Conservation (phyloP, 1,140 invertebrate genomes). For the Ips typographus region DNA sequence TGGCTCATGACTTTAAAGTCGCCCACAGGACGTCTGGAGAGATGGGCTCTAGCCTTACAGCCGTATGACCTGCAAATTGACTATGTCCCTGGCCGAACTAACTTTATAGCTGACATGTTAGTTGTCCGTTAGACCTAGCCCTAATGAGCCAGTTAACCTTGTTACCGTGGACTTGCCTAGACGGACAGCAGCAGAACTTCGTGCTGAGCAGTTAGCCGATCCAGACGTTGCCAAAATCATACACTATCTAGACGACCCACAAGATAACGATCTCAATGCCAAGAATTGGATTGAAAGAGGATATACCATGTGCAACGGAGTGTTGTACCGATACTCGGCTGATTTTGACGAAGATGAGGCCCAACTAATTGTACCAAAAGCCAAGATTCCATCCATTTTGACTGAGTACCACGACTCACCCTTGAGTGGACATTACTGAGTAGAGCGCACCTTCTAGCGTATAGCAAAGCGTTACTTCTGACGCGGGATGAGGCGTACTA, state of each 20-base stretch:
- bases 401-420: not conserved
- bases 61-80: not conserved
- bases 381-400: not conserved
- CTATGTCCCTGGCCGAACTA: not conserved
- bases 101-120: constrained; percentile 2
- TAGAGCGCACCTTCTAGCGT: too few relatives aligned
- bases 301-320: constrained; percentile 15
- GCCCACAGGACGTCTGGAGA: too few relatives aligned
- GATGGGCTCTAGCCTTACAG: too few relatives aligned
- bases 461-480: too few relatives aligned
- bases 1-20: too few relatives aligned
- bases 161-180: constrained; percentile 7
- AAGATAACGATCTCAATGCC: constrained; percentile 25
- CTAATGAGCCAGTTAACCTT: not conserved
- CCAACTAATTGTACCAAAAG: constrained; percentile 18
- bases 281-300: constrained; percentile 18
- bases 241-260: not conserved
- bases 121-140: not conserved
- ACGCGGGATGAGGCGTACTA: too few relatives aligned
- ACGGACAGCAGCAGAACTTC: not conserved
- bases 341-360: constrained; percentile 16
- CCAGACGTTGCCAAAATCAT: constrained; percentile 12
- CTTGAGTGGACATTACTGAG: not conserved
- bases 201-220: constrained; percentile 10
- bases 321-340: constrained; percentile 17